phyloP scores from a whole-genome alignment of 1,140 invertebrate genomes.

The Homalodisca vitripennis region DNA sequence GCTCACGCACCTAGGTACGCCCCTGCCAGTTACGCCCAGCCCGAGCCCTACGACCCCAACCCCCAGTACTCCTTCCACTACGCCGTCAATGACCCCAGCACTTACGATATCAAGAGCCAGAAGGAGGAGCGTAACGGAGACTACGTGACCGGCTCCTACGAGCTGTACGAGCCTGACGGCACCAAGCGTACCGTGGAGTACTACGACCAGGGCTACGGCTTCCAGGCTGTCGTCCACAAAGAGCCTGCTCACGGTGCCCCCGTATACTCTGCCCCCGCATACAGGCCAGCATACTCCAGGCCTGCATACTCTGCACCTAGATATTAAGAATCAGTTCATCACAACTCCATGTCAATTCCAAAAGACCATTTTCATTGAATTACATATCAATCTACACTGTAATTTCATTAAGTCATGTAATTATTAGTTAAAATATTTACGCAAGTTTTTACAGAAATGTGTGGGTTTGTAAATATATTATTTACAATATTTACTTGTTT shows the following conservation, averaged over 20 bases:
- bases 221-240: constrained; percentile 52
- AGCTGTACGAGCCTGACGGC: constrained; percentile 38
- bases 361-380: too few relatives aligned
- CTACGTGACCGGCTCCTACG: constrained; percentile 27
- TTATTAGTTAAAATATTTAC: too few relatives aligned
- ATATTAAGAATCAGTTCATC: too few relatives aligned
- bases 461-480: too few relatives aligned
- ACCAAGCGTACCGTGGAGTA: constrained; percentile 38
- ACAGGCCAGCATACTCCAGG: too few relatives aligned
- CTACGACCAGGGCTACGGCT: constrained; percentile 48
- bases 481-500: too few relatives aligned
- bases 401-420: too few relatives aligned
- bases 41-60: constrained; percentile 44
- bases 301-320: too few relatives aligned
- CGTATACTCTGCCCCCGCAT: not conserved
- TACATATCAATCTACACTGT: too few relatives aligned
- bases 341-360: too few relatives aligned
- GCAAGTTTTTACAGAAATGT: too few relatives aligned
- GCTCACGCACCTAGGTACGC: not conserved
- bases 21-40: not conserved
- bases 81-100: constrained; percentile 44
- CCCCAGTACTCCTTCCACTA: constrained; percentile 45
- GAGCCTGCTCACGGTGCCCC: not conserved
- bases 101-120: constrained; percentile 45
- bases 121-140: constrained; percentile 42